These are phyloP conservation scores for Corythornis cristatus DNA, from an alignment of 2,113 vertebrate genomes.

Conservation along the genomic window DNA sequence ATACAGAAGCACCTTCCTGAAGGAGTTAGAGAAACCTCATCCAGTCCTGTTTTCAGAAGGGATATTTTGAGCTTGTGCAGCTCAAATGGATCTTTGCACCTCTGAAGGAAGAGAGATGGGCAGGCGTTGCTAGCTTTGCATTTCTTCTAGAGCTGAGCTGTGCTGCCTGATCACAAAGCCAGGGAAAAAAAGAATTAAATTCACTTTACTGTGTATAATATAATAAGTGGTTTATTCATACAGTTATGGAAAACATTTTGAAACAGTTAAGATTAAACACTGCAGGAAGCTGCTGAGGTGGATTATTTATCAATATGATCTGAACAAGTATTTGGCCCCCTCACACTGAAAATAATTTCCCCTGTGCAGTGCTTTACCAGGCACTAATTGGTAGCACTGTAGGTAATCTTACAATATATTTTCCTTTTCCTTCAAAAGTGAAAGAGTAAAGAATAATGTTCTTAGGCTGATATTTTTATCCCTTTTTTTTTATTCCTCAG, in stretches of 20 bases:
- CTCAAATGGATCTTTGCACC: not conserved
- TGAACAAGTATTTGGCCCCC: not conserved
- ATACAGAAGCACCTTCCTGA: not conserved
- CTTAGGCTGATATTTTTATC: conserved; percentile 5
- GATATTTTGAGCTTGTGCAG: not conserved
- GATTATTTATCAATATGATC: conserved; percentile 53
- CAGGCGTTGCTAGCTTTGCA: not conserved
- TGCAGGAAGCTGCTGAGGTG: conserved; percentile 16
- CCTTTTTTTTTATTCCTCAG: not conserved
- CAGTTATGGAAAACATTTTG: conserved; percentile 48
- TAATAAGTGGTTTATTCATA: conserved; percentile 49
- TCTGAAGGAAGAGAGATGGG: not conserved
- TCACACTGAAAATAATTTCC: conserved; percentile 35
- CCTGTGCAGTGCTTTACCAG: conserved; percentile 2
- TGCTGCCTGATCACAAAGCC: not conserved
- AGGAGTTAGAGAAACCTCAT: not conserved
- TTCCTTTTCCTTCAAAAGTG: conserved; percentile 19
- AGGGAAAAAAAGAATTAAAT: conserved; percentile 26
- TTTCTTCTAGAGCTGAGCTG: not conserved
- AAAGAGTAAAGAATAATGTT: conserved; percentile 15
- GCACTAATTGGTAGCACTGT: conserved; percentile 43
- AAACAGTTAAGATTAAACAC: conserved; percentile 48
- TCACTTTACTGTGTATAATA: conserved; percentile 13
- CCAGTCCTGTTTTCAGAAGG: not conserved
- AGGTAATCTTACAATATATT: conserved; percentile 15